Conservation (phyloP, 2,888 invertebrate genomes). For the Heliconius ismenius region DNA sequence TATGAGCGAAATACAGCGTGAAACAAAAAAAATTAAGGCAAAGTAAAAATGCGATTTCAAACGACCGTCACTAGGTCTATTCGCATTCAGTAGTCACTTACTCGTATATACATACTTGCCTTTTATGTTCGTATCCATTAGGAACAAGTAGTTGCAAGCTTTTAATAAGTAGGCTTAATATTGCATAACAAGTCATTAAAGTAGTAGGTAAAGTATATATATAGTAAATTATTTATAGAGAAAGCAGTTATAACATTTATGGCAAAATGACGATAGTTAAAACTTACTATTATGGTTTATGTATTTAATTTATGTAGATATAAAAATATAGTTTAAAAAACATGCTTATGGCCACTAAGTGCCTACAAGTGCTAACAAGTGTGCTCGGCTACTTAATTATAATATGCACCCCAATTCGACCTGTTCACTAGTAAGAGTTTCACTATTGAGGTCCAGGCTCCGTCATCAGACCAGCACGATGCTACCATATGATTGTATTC, state of each 20-base stretch:
- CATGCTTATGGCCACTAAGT: neutral
- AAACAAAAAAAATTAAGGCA: too few species aligned
- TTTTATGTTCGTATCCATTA: neutral
- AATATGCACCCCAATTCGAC: neutral
- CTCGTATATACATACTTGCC: neutral
- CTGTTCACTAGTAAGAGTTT: neutral
- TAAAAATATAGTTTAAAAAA: neutral
- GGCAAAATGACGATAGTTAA: neutral
- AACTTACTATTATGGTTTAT: neutral
- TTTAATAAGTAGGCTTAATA: neutral
- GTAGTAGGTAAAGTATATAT: neutral
- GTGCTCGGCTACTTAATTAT: neutral
- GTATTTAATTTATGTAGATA: neutral
- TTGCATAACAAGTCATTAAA: neutral
- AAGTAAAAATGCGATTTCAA: too few species aligned
- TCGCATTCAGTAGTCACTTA: too few species aligned
- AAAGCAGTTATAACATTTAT: neutral
- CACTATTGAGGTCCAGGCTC: neutral
- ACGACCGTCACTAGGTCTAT: too few species aligned
- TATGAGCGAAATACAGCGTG: too few species aligned
- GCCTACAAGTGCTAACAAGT: neutral
- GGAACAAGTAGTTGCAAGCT: neutral
- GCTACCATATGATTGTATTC: neutral
- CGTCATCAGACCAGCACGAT: neutral
- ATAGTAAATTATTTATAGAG: neutral